Conservation (phyloP, 2,888 invertebrate species). For the Idaea dimidiata region DNA sequence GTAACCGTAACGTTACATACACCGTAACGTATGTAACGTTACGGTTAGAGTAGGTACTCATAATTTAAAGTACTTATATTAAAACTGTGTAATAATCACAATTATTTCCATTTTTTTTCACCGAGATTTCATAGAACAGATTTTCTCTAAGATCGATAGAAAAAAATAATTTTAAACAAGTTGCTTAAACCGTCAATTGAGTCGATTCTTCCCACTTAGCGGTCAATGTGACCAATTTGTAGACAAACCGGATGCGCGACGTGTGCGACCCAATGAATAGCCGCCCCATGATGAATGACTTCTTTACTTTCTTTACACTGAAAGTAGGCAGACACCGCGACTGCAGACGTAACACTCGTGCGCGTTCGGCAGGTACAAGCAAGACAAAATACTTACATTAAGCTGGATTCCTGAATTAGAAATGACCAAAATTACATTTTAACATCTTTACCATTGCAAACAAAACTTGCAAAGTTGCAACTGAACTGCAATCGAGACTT, state of each 20-base stretch:
- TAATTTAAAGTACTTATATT: no score
- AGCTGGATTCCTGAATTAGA: background rate
- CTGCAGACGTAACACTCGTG: slow-evolving; percentile 22
- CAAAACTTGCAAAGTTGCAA: no score
- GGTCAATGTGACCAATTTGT: slow-evolving; percentile 76
- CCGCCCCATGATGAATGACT: slow-evolving; percentile 61
- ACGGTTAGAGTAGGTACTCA: no score
- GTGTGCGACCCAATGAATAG: slow-evolving; percentile 63
- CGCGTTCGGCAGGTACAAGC: slow-evolving; percentile 14
- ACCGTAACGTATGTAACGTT: no score
- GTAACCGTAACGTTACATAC: no score
- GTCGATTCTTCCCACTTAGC: slow-evolving; percentile 66
- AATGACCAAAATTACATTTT: no score
- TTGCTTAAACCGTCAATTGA: background rate
- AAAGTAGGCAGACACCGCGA: slow-evolving; percentile 56
- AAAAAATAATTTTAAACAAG: background rate
- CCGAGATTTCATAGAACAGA: background rate
- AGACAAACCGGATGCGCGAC: slow-evolving; percentile 69
- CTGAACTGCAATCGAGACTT: no score
- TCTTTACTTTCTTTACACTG: slow-evolving; percentile 73
- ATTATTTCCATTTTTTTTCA: background rate
- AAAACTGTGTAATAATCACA: no score
- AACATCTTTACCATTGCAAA: no score
- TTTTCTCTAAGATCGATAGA: background rate
- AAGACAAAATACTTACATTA: background rate